Base-by-base conservation (phyloP, 2,113 vertebrate species). In the Symphodus melops region DNA sequence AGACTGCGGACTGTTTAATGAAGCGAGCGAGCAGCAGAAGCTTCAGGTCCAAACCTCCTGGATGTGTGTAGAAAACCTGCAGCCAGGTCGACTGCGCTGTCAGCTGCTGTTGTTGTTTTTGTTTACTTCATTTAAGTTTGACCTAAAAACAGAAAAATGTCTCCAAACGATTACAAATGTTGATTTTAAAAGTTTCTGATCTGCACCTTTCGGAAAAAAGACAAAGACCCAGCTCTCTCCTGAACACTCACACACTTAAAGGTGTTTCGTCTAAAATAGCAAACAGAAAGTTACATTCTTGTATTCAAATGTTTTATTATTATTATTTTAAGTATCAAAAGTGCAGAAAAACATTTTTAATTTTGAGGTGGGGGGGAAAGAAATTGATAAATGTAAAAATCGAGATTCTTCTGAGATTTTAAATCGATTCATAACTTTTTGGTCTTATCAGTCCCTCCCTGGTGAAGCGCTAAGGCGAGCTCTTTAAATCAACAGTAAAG, bases 1-100 rank as follows among this genome's bases (percentile, higher is more conserved):
- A 80, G 71, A 76, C 76, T 59, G 62, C 23, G 44, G 33, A 73
- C 44, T 48, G 1, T 57, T 78, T 76, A 66, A 86, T 84, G 51
- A 60, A 71, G 25, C 69, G 48, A 63, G 12, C 39, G n/a, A n/a
- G n/a, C 36, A 61, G 49, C 57, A n/a, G 37, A 81, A 49, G 20
- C 25, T 36, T n/a, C n/a, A 75, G 61, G 28, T 13, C 51, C 8
- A 9, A 3, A 33, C 51, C n/a, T 51, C 25, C 13, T 44, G 17
- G 16, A 42, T 65, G 23, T 46, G 11, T 14, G 0, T n/a, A n/a
- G n/a, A n/a, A n/a, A n/a, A n/a, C 59, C 39, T 64, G 46, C 23
- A 83, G 52, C 44, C 20, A 64, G 1, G 46, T 57, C 48, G 28
- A 33, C 6, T 5, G 28, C 6, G 28, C 28, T 33, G 28, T 33